phyloP scores from a whole-genome alignment of 2,888 invertebrate genomes.

The Macrophya alboannulata region DNA sequence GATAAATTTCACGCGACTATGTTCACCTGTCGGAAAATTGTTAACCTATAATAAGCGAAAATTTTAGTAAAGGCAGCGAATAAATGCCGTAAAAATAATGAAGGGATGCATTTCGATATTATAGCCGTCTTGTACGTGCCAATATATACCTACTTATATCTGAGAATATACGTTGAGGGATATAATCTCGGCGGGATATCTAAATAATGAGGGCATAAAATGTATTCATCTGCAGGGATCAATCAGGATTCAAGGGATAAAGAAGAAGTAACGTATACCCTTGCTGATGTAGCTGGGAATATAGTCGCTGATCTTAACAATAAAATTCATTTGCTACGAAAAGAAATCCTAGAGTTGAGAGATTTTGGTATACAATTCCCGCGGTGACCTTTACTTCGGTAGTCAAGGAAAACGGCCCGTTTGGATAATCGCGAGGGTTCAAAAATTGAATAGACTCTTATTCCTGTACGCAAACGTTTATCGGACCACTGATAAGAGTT shows the following conservation, averaged over 20 bases:
- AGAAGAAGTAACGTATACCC: conserved; percentile 32
- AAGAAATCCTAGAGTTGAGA: conserved; percentile 61
- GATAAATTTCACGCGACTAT: conserved; percentile 8
- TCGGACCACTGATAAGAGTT: background rate
- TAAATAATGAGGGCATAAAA: background rate
- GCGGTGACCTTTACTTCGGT: background rate
- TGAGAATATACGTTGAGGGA: background rate
- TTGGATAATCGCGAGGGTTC: conserved; percentile 4
- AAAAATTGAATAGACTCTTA: background rate
- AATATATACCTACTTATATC: background rate
- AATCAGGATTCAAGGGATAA: background rate
- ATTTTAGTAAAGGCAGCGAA: background rate
- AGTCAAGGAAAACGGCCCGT: background rate
- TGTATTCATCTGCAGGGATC: background rate
- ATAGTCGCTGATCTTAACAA: conserved; percentile 60
- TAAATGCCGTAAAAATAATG: background rate
- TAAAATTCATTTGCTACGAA: conserved; percentile 62
- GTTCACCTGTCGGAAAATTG: background rate
- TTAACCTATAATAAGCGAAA: background rate
- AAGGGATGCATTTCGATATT: background rate
- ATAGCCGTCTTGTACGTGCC: background rate
- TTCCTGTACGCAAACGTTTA: no score
- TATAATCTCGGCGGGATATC: background rate
- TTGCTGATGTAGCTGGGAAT: conserved; percentile 60
- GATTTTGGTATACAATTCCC: background rate